A percentile compares a stretch with the other conserved stretches of the same genome.
phyloP scores from a whole-genome alignment of 2,888 invertebrate genomes.

The Aelia acuminata region DNA sequence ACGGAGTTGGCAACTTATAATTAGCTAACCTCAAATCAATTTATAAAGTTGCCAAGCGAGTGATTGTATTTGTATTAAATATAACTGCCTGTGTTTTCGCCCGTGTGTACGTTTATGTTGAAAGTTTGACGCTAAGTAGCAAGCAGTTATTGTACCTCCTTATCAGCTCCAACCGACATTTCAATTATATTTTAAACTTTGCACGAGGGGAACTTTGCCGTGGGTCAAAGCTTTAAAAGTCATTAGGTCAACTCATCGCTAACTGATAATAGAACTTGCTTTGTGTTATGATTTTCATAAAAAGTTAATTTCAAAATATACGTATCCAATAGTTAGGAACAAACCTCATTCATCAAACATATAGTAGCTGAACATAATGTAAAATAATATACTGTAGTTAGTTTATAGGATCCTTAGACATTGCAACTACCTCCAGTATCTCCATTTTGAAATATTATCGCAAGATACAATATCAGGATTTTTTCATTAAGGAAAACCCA shows the following conservation, averaged over 20 bases:
- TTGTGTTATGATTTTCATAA: background rate
- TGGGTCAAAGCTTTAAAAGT: background rate
- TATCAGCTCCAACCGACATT: background rate
- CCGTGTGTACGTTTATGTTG: background rate
- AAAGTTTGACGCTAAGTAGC: background rate
- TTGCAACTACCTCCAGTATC: too few relatives aligned
- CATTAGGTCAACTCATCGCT: background rate
- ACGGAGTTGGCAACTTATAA: background rate
- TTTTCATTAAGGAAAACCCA: background rate
- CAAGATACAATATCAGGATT: background rate
- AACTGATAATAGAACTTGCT: background rate
- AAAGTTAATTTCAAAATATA: too few relatives aligned
- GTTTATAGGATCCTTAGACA: too few relatives aligned
- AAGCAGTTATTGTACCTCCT: background rate
- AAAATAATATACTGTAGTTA: too few relatives aligned
- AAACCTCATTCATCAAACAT: too few relatives aligned
- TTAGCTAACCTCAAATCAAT: background rate
- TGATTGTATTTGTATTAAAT: conserved; percentile 26
- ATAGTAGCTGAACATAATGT: too few relatives aligned
- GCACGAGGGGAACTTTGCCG: background rate
- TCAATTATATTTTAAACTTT: background rate
- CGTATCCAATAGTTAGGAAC: too few relatives aligned
- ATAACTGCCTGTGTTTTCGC: background rate
- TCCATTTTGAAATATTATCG: background rate
- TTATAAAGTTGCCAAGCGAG: background rate